Conservation (phyloP, 2,888 invertebrate species). For the Geophilus truncorum region DNA sequence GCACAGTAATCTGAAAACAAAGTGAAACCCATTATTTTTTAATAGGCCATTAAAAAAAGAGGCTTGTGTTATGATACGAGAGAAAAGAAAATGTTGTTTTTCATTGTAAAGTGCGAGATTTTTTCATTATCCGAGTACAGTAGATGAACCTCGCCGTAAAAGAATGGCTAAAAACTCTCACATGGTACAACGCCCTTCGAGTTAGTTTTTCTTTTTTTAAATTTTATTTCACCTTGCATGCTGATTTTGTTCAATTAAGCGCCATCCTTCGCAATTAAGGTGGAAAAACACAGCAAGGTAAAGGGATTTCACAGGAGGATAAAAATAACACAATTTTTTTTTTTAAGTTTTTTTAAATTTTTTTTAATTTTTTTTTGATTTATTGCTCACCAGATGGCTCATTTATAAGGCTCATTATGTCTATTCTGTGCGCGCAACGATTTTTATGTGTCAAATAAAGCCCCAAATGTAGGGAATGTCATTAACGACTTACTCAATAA, state of each 20-base stretch:
- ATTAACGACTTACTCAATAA: neutral
- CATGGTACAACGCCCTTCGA: conserved; percentile 7
- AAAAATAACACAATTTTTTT: too few relatives aligned
- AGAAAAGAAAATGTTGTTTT: neutral
- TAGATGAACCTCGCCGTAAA: neutral
- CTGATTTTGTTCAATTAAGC: neutral
- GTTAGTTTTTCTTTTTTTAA: neutral
- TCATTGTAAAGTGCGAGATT: neutral
- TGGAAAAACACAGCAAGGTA: too few relatives aligned
- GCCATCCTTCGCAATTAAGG: too few relatives aligned
- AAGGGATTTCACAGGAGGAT: too few relatives aligned
- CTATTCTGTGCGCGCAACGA: too few relatives aligned
- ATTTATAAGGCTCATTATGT: too few relatives aligned
- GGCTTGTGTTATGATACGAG: neutral
- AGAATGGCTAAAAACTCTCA: neutral
- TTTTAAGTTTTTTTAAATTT: too few relatives aligned
- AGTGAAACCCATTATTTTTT: neutral
- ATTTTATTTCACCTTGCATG: neutral
- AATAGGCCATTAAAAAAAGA: neutral
- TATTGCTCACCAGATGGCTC: too few relatives aligned
- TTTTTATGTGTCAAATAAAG: too few relatives aligned
- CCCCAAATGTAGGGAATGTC: too few relatives aligned
- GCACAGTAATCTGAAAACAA: neutral
- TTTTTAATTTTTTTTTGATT: too few relatives aligned
- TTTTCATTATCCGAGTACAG: neutral